These are phyloP conservation scores for Melieria omissa DNA, from an alignment of 2,888 invertebrate species.

Conservation along the genomic window DNA sequence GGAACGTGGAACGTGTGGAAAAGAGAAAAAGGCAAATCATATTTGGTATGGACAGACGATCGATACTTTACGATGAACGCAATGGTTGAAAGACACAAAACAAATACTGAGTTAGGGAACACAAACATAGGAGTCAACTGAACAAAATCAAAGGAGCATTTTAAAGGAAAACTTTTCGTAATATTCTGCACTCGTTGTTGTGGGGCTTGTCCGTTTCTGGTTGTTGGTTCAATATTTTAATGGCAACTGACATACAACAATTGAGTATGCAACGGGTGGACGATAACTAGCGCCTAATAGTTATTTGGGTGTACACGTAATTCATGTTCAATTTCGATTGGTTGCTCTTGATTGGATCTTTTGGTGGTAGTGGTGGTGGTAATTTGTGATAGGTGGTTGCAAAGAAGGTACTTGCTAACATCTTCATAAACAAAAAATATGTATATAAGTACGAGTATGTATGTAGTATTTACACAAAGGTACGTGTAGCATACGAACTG, in stretches of 20 bases:
- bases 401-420: constrained; percentile 20
- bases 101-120: too few species aligned
- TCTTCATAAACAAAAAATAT: constrained; percentile 15
- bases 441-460: constrained; percentile 9
- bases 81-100: neutral
- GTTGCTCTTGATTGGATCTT: neutral
- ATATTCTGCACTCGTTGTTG: neutral
- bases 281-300: neutral
- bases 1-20: constrained; percentile 13
- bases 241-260: too few species aligned
- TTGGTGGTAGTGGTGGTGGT: constrained; percentile 14
- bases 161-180: neutral
- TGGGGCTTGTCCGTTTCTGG: too few species aligned
- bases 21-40: constrained; percentile 12
- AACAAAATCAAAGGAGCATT: constrained; percentile 5
- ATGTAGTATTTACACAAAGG: constrained; percentile 20
- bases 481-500: constrained; percentile 7
- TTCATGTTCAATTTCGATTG: neutral
- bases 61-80: neutral
- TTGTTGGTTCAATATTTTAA: too few species aligned
- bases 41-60: neutral
- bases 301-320: neutral
- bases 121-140: neutral
- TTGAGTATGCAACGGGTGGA: neutral
- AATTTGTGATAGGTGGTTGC: constrained; percentile 18